A percentile compares a stretch with the other conserved stretches of the same genome.
Evolutionary conservation across 2,113 vertebrate species (phyloP).

Genomic region (Carassius gibelio): DNA sequence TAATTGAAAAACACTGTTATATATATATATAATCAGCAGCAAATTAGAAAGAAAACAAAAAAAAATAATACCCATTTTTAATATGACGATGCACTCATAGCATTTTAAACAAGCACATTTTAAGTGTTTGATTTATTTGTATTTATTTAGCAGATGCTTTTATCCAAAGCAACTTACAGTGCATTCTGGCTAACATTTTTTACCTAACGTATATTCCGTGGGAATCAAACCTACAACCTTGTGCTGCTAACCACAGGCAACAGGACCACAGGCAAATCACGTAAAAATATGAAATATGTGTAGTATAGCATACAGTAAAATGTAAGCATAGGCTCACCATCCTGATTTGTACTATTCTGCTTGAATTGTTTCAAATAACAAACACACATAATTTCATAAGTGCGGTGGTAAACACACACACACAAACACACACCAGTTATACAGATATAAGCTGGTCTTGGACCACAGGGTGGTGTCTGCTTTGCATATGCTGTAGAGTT

Average conservation of each 20-base stretch:
- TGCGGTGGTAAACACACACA: neutral
- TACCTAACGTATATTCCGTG: too few species aligned
- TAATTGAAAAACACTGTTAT: too few species aligned
- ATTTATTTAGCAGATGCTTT: too few species aligned
- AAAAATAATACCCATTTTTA: neutral
- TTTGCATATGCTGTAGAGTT: conserved; percentile 16
- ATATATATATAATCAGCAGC: neutral
- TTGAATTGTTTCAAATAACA: neutral
- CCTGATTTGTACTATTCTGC: neutral
- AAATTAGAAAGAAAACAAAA: neutral
- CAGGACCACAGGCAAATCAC: too few species aligned
- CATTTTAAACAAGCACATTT: neutral
- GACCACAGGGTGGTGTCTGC: neutral
- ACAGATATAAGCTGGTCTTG: conserved; percentile 3
- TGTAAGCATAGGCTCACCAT: neutral
- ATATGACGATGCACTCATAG: too few species aligned
- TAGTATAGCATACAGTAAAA: neutral
- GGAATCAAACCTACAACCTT: too few species aligned
- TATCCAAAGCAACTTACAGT: too few species aligned
- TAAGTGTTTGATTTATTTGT: neutral
- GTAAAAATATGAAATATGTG: neutral
- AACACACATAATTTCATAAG: neutral
- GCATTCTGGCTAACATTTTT: too few species aligned
- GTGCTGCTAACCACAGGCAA: too few species aligned
- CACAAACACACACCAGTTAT: neutral